Evolutionary conservation across 2,888 invertebrate genomes (phyloP), one percentile per base, ranked within the genome.

Genomic region (Drosophila nr. perissopoda): DNA sequence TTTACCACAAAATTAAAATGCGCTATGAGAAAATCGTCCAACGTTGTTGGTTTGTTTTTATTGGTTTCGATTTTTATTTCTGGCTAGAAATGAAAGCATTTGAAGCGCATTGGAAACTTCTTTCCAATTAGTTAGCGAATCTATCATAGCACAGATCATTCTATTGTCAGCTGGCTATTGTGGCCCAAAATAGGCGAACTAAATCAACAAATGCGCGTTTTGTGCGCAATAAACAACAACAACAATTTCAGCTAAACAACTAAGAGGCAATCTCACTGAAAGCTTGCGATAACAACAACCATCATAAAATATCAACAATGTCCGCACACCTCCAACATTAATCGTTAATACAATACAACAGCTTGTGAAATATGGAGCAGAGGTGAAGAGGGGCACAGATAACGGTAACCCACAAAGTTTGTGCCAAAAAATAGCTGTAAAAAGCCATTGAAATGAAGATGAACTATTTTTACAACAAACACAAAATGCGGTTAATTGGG

Each of bases 131-230:
- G 54, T 62, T 42, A 51, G 42, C 45, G 65, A 52, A 67, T 67
- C 54, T 65, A 69, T 69, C 61, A 59, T 60, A 56, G 33, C 38
- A 45, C 49, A 61, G 51, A 63, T 51, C 25, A 56, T 62, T 48
- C 49, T 31, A 73, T 87, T 85, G 87, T 73, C 66, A 27, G 38
- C 38, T 36, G 25, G 53, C 45, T 49, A 70, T 83, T 86, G 73
- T 82, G 65, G 54, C 48, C 64, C 63, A 79, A 76, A 71, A 53
- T 54, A 69, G 70, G 53, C 68, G 64, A 61, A 63, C 52, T 56
- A 68, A 61, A 65, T 78, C 73, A 73, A 70, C 72, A 79, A 80
- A 71, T 78, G 71, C 21, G 70, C 18, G 64, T 72, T 71, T 78
- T 78, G 75, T 74, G 71, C 68, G 60, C 60, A 75, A 71, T 69